These are phyloP conservation scores for Cinclus cinclus DNA, from an alignment of 2,113 vertebrate species.

Conservation along the genomic window DNA sequence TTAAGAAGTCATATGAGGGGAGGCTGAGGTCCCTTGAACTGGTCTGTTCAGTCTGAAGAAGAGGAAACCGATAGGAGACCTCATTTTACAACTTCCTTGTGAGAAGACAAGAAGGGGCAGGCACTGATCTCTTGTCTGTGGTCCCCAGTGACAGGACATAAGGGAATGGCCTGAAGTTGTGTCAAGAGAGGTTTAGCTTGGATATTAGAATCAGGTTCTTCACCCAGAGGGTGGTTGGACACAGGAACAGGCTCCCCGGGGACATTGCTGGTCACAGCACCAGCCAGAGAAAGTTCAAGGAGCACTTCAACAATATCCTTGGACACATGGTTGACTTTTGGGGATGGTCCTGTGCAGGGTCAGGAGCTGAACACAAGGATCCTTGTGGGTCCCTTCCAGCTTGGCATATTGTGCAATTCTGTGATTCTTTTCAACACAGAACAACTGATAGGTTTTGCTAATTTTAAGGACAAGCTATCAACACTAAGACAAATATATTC, in stretches of 20 bases:
- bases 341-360: too few relatives aligned
- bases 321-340: background rate
- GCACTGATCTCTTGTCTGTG: background rate
- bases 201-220: background rate
- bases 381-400: background rate
- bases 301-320: background rate
- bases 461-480: background rate
- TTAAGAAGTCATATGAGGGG: background rate
- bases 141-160: fast-evolving
- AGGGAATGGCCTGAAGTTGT: background rate
- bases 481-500: background rate
- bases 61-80: background rate
- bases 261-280: background rate
- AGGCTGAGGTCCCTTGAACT: background rate
- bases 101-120: background rate
- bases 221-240: fast-evolving
- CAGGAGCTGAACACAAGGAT: background rate
- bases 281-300: background rate
- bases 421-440: background rate
- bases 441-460: background rate
- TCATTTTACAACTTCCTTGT: fast-evolving
- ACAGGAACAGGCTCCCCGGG: background rate
- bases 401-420: background rate
- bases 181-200: background rate
- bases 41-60: background rate